Conservation (phyloP, 2,113 vertebrate genomes). For the Sinocyclocheilus grahami region DNA sequence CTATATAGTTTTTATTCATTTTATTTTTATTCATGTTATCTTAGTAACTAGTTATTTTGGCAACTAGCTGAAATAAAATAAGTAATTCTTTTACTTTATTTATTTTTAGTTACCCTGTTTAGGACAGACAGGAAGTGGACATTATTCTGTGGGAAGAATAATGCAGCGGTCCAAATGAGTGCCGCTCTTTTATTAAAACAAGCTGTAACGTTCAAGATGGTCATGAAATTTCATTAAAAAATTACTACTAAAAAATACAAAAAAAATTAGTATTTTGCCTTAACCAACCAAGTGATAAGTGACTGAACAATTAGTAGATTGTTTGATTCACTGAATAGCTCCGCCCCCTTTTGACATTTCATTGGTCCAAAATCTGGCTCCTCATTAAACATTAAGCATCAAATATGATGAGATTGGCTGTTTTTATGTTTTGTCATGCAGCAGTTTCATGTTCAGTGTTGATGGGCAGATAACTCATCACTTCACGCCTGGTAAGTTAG, state of each 20-base stretch:
- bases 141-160: neutral
- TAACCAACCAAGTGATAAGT: neutral
- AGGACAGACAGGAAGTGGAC: neutral
- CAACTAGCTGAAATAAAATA: too few relatives aligned
- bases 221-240: neutral
- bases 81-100: too few relatives aligned
- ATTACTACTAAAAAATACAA: neutral
- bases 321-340: neutral
- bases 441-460: neutral
- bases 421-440: neutral
- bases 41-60: too few relatives aligned
- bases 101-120: neutral
- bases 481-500: neutral
- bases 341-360: neutral
- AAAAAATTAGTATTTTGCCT: neutral
- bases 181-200: neutral
- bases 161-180: neutral
- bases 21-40: too few relatives aligned
- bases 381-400: neutral
- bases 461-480: neutral
- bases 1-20: too few relatives aligned
- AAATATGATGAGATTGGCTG: neutral
- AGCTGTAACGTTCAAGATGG: neutral
- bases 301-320: neutral
- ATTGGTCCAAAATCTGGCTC: neutral